A percentile compares a stretch with the other conserved stretches of the same genome.
Conservation (phyloP, 2,113 vertebrate species). For the Brienomyrus brachyistius region DNA sequence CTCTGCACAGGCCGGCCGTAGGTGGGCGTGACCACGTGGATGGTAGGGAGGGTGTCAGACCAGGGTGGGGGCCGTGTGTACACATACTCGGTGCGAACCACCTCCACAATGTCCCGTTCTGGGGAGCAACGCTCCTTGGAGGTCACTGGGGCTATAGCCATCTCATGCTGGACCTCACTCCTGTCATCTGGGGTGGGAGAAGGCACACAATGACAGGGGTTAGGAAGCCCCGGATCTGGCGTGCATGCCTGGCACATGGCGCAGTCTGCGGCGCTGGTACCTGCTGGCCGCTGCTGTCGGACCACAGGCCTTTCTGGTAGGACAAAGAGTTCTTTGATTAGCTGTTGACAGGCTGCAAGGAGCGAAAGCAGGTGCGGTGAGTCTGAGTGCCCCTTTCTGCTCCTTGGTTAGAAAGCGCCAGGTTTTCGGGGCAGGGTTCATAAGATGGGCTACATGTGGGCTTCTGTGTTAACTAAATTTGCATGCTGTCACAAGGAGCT, state of each 20-base stretch:
- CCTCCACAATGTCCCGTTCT: constrained; percentile 73
- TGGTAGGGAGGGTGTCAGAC: constrained; percentile 64
- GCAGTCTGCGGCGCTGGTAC: constrained; percentile 36
- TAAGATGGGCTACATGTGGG: constrained; percentile 38
- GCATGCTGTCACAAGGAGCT: neutral
- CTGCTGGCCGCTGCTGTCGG: constrained; percentile 60
- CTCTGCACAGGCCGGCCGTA: constrained; percentile 84
- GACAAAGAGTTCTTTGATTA: constrained; percentile 78
- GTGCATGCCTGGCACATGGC: neutral
- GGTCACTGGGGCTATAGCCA: constrained; percentile 53
- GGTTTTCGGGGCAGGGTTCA: constrained; percentile 21
- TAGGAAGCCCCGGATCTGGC: neutral
- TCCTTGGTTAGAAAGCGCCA: neutral
- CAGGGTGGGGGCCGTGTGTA: constrained; percentile 68
- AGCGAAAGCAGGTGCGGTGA: constrained; percentile 65
- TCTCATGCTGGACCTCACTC: constrained; percentile 56
- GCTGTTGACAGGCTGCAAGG: constrained; percentile 70
- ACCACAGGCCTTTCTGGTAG: constrained; percentile 69
- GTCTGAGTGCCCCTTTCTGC: constrained; percentile 22
- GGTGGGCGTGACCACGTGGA: constrained; percentile 78
- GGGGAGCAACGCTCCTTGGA: constrained; percentile 74
- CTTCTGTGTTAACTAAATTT: neutral
- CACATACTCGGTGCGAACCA: constrained; percentile 67
- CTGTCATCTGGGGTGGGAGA: constrained; percentile 65
- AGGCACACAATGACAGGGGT: constrained; percentile 22